phyloP scores from a whole-genome alignment of 1,140 invertebrate species.

The Daktulosphaira vitifoliae region DNA sequence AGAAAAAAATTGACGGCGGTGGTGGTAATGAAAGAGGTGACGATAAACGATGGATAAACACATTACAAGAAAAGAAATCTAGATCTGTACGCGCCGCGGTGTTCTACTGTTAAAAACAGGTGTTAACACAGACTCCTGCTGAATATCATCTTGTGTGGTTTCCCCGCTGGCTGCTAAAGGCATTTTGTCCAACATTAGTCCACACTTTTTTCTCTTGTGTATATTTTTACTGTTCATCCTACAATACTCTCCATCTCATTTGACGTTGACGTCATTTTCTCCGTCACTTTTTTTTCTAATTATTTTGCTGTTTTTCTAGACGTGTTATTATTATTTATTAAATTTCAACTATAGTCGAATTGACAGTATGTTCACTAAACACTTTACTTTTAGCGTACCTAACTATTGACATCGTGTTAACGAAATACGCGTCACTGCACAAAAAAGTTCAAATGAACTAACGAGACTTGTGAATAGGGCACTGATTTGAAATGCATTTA shows the following conservation, averaged over 20 bases:
- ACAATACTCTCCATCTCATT: background rate
- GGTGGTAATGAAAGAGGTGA: slow-evolving; percentile 5
- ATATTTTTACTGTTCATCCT: background rate
- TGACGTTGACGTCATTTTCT: background rate
- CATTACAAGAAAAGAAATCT: slow-evolving; percentile 24
- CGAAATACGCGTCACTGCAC: no score
- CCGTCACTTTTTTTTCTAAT: background rate
- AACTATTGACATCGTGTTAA: no score
- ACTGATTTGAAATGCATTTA: no score
- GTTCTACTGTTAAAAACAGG: slow-evolving; percentile 30
- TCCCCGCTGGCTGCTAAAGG: slow-evolving; percentile 2
- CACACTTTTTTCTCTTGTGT: slow-evolving; percentile 19
- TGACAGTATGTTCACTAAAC: no score
- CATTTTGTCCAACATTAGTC: slow-evolving; percentile 5
- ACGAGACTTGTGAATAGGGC: no score
- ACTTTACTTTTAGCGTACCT: no score
- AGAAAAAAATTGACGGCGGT: background rate
- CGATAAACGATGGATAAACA: slow-evolving; percentile 29
- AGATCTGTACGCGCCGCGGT: slow-evolving; percentile 11
- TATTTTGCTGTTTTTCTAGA: no score
- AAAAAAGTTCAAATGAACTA: no score
- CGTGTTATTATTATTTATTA: no score
- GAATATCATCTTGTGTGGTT: slow-evolving; percentile 32
- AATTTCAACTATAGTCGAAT: no score
- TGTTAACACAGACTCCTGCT: slow-evolving; percentile 30